These are phyloP conservation scores for Drosophila bunnanda DNA, from an alignment of 2,888 invertebrate genomes.

Conservation along the genomic window DNA sequence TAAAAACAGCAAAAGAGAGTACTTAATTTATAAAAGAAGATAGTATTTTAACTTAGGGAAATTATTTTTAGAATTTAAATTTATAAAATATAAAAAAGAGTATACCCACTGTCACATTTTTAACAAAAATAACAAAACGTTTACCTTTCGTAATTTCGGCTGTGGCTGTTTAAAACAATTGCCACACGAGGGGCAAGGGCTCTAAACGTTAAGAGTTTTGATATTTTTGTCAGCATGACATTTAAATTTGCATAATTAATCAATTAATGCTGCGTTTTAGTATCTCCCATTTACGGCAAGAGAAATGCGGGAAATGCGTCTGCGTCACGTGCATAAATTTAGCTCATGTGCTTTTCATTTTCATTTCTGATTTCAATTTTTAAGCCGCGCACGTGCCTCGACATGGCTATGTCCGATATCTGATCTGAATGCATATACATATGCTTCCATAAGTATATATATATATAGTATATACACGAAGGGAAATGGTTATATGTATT, in stretches of 20 bases:
- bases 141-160: conserved; percentile 17
- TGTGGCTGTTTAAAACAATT: conserved; percentile 6
- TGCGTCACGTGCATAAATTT: conserved; percentile 73
- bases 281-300: conserved; percentile 10
- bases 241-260: conserved; percentile 73
- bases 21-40: not conserved
- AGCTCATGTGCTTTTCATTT: conserved; percentile 52
- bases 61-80: too few relatives aligned
- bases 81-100: not conserved
- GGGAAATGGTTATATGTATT: not conserved
- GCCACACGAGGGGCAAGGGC: not conserved
- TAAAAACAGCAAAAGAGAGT: rapidly evolving
- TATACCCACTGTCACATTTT: not conserved
- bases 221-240: conserved; percentile 45
- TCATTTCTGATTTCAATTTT: conserved; percentile 52
- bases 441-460: not conserved
- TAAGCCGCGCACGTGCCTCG: conserved; percentile 70
- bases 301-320: not conserved
- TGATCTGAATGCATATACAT: conserved; percentile 39
- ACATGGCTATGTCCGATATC: conserved; percentile 61
- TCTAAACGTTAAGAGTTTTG: conserved; percentile 5
- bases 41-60: not conserved
- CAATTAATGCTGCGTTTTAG: conserved; percentile 68
- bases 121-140: not conserved
- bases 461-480: not conserved